phyloP scores from a whole-genome alignment of 1,140 invertebrate genomes.

The Ceratina calcarata region DNA sequence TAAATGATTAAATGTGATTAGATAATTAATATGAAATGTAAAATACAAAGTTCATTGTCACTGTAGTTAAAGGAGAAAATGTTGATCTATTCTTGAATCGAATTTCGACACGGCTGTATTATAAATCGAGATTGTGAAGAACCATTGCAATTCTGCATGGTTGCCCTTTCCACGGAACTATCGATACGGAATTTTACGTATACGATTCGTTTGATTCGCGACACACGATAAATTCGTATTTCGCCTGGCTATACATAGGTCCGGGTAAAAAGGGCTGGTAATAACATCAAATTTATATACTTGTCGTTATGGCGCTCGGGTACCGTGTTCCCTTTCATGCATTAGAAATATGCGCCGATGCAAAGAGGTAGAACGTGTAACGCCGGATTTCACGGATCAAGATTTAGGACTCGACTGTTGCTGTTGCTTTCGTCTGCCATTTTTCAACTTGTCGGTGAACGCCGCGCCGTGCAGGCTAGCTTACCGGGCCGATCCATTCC shows the following conservation, averaged over 20 bases:
- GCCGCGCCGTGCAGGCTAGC: not conserved
- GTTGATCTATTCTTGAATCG: too few relatives aligned
- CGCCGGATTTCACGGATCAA: conserved; percentile 22
- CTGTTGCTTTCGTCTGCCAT: conserved; percentile 2
- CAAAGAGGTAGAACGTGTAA: not conserved
- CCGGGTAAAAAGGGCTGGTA: not conserved
- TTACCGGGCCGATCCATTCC: conserved; percentile 32
- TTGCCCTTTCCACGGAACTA: not conserved
- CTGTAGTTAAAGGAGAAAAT: too few relatives aligned
- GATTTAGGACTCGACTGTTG: conserved; percentile 24
- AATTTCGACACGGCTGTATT: not conserved
- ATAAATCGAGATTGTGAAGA: not conserved
- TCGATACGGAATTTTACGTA: conserved; percentile 23
- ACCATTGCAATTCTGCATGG: not conserved
- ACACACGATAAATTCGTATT: conserved; percentile 42
- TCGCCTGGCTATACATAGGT: not conserved
- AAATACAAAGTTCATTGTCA: too few relatives aligned
- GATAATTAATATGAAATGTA: too few relatives aligned
- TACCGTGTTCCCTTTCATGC: not conserved
- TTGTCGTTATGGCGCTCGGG: not conserved
- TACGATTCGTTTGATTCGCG: conserved; percentile 31
- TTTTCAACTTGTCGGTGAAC: conserved; percentile 27
- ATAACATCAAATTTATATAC: conserved; percentile 39
- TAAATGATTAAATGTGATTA: too few relatives aligned
- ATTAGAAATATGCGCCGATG: conserved; percentile 14